Base-by-base conservation (phyloP, 2,797 vertebrate genomes). In the Crocodylus rhombifer region DNA sequence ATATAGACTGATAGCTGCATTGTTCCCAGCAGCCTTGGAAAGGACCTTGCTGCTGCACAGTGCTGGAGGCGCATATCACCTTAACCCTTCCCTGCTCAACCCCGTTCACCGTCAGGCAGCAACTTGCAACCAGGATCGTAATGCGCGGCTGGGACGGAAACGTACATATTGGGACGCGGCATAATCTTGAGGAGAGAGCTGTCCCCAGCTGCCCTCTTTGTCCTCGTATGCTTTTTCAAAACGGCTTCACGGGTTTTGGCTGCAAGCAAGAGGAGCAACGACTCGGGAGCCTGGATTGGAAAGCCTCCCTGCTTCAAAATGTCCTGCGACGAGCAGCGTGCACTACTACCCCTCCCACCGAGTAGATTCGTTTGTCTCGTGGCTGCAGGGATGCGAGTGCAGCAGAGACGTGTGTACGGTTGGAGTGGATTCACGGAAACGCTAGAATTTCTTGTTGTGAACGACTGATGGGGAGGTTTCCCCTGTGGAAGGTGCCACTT, bases 1-100 rank as follows among this genome's bases (percentile, higher is more conserved):
- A 97, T 98, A 97, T 97, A 98, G 98, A 98, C 96, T 97, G 97
- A 98, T 98, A 94, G 98, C 97, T 95, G 97, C 96, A 95, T 97
- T 98, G 97, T 98, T 98, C 97, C 95, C 87, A 2, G 62, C 80
- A 96, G 97, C 97, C 97, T 88, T 94, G 97, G 96, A 94, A 97
- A 97, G 97, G 97, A 97, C 97, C 97, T 97, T 96, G 96, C 79
- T 91, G 96, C 93, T 23, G 77, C 83, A 4, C 87, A 16, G 91
- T 85, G 90, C 92, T 61, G 74, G 94, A 88, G 94, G 97, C 56
- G 21, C 96, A 73, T 23, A 64, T 69, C 94, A 79, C 84, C 17
- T 98, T 98, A 98, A 98, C 98, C 94, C 97, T 98, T 98, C 88
- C 92, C 90, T 97, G 96, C 82, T 95, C 95, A 67, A 64, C 0